Base-by-base conservation (phyloP, 2,113 vertebrate species). In the Cochlearius cochlearius region DNA sequence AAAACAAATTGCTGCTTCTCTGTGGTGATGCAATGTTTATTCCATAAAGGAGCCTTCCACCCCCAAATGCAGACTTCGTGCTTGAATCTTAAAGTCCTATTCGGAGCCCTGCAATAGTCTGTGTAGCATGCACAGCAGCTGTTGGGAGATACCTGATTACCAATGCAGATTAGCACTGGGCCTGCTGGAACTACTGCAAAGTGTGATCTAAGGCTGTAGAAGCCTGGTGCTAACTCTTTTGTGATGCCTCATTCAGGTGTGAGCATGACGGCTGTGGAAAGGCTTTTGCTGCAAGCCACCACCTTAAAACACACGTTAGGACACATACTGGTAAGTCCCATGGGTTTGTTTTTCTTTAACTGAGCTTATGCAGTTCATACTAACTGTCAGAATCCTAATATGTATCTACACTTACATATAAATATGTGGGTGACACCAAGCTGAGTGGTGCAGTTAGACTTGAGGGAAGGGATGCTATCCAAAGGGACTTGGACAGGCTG, bases 241-340 rank as follows among this genome's bases (percentile, higher is more conserved):
- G 76, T 96, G n/a, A 26, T 85, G 43, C 71, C 72, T 81, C 50
- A 2, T 94, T 91, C 94, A 99, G 99, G 96, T 99, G 99, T 97
- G 99, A 99, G 96, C 99, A 99, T 20, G 99, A 99, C 90, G 99
- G 99, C 93, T 99, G 99, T 97, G 99, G 99, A 73, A 99, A 99
- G 97, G 99, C 99, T 76, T 99, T 99, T 97, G 99, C 99, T 96
- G 99, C 99, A 72, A 99, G 99, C 98, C 99, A 99, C 98, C 99
- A 99, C 97, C 98, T 99, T 92, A 99, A 99, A 98, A 99, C 99
- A 47, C 99, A 99, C 11, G 99, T 99, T 96, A 99, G 99, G 91
- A 99, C 99, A 84, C 99, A 99, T 97, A 99, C 99, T 97, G 99
- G 99, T 99, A 97, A 98, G 98, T 96, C 53, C 30, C 23, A 7